Base-by-base conservation (phyloP, 1,140 invertebrate genomes). In the Drosophila rhopaloa region DNA sequence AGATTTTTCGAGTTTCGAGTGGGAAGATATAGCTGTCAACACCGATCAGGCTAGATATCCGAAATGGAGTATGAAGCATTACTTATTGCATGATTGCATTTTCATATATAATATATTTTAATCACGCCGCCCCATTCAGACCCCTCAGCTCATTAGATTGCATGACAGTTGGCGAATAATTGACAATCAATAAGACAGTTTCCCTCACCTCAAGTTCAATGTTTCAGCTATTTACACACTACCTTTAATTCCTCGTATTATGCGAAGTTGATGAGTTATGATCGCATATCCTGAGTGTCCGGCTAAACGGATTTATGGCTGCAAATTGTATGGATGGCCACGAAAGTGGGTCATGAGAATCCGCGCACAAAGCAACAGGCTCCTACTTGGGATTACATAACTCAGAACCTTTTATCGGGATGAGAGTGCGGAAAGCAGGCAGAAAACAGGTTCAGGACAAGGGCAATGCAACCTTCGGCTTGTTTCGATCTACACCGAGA, bases 271-370 rank as follows among this genome's bases (percentile, higher is more conserved):
- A 59, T 48, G 59, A 74, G 53, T 79, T 82, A 80, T 81, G 56
- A 59, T 59, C 56, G 43, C 51, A 41, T 48, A 57, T 70, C 65
- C 47, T 46, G 48, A 19, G 37, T 13, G 16, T 62, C 41, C 29
- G 41, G 58, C 47, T 65, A 32, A 79, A 76, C 44, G 46, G 67
- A 77, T 80, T 81, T 70, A 77, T 73, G 50, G 46, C 32, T 61
- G 32, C 65, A 76, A 76, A 79, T 81, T 63, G 79, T 53, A 63
- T 62, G 56, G 38, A 48, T 13, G 46, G 61, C 14, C 51, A 11
- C n/a, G 38, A 79, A 88, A 89, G 60, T 89, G 70, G 84, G 84
- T 89, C 84, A 88, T 78, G 78, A 85, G 81, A 85, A 81, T 65
- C 50, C 57, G 51, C 35, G 32, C 29, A 41, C 24, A 60, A 44